A percentile compares a stretch with the other conserved stretches of the same genome.
Evolutionary conservation across 2,888 invertebrate species (phyloP).

Genomic region (Cerastis leucographa): DNA sequence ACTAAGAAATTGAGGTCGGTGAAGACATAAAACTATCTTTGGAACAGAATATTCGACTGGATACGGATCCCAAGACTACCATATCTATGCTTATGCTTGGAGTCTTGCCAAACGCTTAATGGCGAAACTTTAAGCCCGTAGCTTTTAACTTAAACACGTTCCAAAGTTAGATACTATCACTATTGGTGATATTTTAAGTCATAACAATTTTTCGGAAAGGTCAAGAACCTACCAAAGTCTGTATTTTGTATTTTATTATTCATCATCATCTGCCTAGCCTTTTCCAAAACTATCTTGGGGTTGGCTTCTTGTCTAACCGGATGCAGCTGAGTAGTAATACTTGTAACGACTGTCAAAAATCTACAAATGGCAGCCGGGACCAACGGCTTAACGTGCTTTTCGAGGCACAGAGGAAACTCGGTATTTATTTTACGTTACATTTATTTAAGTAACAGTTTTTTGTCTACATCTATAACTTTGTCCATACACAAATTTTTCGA

Average conservation of each 20-base stretch:
- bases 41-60: constrained; percentile 33
- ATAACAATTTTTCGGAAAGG: not conserved
- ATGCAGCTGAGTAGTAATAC: too few relatives aligned
- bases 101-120: constrained; percentile 53
- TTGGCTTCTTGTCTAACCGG: too few relatives aligned
- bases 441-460: not conserved
- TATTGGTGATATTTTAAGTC: constrained; percentile 14
- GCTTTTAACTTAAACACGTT: constrained; percentile 46
- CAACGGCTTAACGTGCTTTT: too few relatives aligned
- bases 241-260: not conserved
- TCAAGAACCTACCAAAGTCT: constrained; percentile 1
- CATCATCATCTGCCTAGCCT: too few relatives aligned
- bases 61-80: constrained; percentile 31
- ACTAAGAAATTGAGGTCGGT: constrained; percentile 47
- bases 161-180: constrained; percentile 14
- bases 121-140: constrained; percentile 31
- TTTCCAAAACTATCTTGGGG: too few relatives aligned
- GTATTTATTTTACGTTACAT: too few relatives aligned
- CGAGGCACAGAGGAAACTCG: too few relatives aligned
- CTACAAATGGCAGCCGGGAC: too few relatives aligned
- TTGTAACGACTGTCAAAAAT: too few relatives aligned
- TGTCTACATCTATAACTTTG: not conserved
- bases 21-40: constrained; percentile 49
- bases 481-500: not conserved
- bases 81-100: constrained; percentile 51